Evolutionary conservation across 2,113 vertebrate genomes (phyloP), one percentile per base, ranked within the genome.

Genomic region (Diphyllodes magnificus): DNA sequence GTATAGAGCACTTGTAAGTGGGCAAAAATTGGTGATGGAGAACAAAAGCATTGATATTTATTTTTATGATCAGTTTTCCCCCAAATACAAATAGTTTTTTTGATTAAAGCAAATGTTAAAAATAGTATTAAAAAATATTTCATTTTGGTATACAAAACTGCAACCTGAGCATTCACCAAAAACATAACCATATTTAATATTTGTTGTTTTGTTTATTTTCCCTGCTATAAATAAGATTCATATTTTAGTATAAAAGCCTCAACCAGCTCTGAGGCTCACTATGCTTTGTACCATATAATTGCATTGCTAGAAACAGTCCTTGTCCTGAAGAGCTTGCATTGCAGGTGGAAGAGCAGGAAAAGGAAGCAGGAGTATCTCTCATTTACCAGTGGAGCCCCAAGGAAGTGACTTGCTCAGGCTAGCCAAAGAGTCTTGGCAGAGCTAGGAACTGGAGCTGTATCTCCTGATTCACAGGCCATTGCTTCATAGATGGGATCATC

Each of bases 401-500:
- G 93, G 85, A 96, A 96, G 76, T 73, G 42, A 70, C 82, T 90
- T 94, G 92, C 65, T 92, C 79, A 68, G 93, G 56, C 88, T 88
- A 90, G 86, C 63, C 54, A 60, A 16, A 15, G 35, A 82, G 88
- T 44, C 76, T 82, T 96, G 94, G 82, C 94, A 94, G 82, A 90
- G 47, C 47, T 44, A 31, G 72, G 76, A 90, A 59, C 0, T 77
- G 54, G 82, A 91, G 68, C 68, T 83, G 53, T 85, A 70, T 70
- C 85, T 95, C 85, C 93, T 73, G 54, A 81, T 95, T 93, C 71
- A 69, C 82, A 83, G 44, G 60, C 69, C 76, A 45, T 77, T 96
- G 90, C 93, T 96, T 92, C 84, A 94, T 64, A 70, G 90, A 78
- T 94, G 82, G 95, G 75, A 86, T 95, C 82, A 88, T 81, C 44